phyloP scores from a whole-genome alignment of 2,113 vertebrate species.

The Cyprinodon variegatus region DNA sequence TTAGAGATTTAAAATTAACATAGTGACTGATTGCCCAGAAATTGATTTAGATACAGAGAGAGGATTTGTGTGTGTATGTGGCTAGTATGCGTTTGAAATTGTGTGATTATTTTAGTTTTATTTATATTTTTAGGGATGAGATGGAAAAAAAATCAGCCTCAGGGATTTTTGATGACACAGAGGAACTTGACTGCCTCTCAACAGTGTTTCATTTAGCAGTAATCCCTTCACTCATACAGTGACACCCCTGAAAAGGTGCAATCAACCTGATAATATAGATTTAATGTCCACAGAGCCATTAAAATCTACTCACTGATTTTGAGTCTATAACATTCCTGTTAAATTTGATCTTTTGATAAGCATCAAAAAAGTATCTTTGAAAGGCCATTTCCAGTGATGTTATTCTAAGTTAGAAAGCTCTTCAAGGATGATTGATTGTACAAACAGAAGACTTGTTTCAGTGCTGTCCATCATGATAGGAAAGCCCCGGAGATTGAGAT shows the following conservation, averaged over 20 bases:
- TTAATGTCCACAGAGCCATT: conserved; percentile 31
- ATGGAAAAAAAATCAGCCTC: conserved; percentile 1
- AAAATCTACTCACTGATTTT: conserved; percentile 46
- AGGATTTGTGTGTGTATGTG: conserved; percentile 6
- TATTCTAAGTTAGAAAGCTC: conserved; percentile 20
- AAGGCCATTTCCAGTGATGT: conserved; percentile 61
- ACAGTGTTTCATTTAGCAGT: conserved; percentile 34
- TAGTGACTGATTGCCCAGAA: conserved; percentile 62
- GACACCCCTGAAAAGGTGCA: conserved; percentile 13
- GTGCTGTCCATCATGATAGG: background rate
- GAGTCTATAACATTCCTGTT: conserved; percentile 45
- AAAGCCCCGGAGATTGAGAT: conserved; percentile 21
- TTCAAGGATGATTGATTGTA: conserved; percentile 28
- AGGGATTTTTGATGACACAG: conserved; percentile 21
- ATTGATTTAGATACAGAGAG: conserved; percentile 56
- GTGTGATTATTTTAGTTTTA: background rate
- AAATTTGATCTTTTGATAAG: conserved; percentile 30
- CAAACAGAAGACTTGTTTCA: conserved; percentile 6
- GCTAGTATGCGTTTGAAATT: background rate
- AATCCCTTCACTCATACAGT: conserved; percentile 42
- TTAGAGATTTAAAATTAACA: conserved; percentile 69
- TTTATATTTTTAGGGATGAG: conserved; percentile 20
- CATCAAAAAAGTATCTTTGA: conserved; percentile 24
- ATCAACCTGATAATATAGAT: conserved; percentile 42
- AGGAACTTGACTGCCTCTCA: conserved; percentile 43